A percentile compares a stretch with the other conserved stretches of the same genome.
Conservation (phyloP, 2,797 vertebrate genomes). For the Monodelphis domestica region DNA sequence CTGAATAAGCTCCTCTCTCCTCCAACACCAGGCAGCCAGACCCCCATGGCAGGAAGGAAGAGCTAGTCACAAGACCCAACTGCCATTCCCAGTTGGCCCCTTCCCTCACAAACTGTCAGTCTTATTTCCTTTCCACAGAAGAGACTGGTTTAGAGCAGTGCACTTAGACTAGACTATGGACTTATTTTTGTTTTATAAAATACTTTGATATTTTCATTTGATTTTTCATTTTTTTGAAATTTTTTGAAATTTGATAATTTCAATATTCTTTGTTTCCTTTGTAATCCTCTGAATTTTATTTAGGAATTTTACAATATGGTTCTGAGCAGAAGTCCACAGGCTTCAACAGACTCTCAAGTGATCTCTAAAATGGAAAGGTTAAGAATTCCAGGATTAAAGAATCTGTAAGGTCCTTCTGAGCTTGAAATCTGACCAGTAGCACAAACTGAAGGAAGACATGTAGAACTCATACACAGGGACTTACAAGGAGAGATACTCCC, state of each 20-base stretch:
- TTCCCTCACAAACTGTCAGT: too few relatives aligned
- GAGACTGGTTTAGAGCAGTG: neutral
- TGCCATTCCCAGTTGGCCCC: too few relatives aligned
- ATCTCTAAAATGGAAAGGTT: neutral
- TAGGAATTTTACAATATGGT: neutral
- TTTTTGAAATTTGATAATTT: neutral
- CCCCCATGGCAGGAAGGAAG: too few relatives aligned
- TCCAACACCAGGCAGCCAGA: too few relatives aligned
- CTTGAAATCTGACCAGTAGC: neutral
- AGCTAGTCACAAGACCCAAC: too few relatives aligned
- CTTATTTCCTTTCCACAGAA: neutral
- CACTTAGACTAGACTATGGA: neutral
- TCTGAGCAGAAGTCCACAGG: neutral
- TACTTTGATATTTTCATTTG: too few relatives aligned
- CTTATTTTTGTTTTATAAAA: neutral
- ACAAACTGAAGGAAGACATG: neutral
- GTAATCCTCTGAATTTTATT: neutral
- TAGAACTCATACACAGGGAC: neutral
- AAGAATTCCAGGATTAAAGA: neutral
- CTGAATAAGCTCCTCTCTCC: too few relatives aligned
- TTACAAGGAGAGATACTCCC: neutral
- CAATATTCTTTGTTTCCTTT: neutral
- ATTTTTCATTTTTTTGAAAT: neutral
- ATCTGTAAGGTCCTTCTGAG: neutral
- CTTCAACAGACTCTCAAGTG: neutral